Evolutionary conservation across 2,113 vertebrate genomes (phyloP), one percentile per base, ranked within the genome.

Genomic region (Tachuris rubrigastra): DNA sequence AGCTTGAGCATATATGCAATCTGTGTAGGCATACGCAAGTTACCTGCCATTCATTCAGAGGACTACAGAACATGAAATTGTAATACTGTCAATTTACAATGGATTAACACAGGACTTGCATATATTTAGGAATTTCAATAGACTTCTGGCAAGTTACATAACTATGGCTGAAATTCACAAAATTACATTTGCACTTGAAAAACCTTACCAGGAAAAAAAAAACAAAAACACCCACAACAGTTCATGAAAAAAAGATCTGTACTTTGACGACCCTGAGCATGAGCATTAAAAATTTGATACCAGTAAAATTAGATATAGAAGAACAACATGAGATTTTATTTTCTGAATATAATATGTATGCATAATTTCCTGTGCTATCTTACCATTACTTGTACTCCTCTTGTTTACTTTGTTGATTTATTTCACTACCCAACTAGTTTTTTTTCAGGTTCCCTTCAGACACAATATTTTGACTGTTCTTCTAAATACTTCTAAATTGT

Each of bases 1-100:
- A 81, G 23, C 20, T 20, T 1, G 1, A 69, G 62, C 2, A 2
- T 4, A 37, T 47, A 7, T 16, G 39, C 6, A 37, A 3, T 47
- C 41, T 46, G 8, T 10, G 14, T 20, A 44, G 16, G 15, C 6
- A 35, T 62, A 49, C 27, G 47, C 19, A 18, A 13, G 8, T 35
- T 49, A 21, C 27, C 60, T 49, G 14, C 15, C 33, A 18, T 55
- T 62, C 19, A 30, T 69, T 69, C 69, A 31, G 27, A 69, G 9
- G 28, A 66, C 39, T 73, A n/a, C 21, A 59, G 21, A 69, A 62
- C n/a, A 60, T 21, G 33, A 30, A 81, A 42, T 4, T 35, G 16
- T 75, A 47, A 23, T 30, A 55, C 25, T 56, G 10, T 37, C 18
- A 75, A 4, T 22, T 62, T 75, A 19, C 15, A 82, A 31, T 5